A percentile compares a stretch with the other conserved stretches of the same genome.
These are phyloP conservation scores for Nysson spinosus DNA, from an alignment of 2,888 invertebrate species.

Conservation along the genomic window DNA sequence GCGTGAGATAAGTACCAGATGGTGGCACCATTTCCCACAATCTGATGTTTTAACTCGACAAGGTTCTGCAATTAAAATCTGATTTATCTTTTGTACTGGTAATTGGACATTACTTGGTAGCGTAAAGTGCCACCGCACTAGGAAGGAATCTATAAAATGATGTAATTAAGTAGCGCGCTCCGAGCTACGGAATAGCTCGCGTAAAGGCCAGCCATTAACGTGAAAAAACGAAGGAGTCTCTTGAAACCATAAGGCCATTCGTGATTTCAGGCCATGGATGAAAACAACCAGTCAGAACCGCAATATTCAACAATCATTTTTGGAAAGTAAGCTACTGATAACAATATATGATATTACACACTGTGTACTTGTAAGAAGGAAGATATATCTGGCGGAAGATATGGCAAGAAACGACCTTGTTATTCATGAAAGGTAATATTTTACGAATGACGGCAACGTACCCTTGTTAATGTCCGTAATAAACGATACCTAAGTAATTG, in stretches of 20 bases:
- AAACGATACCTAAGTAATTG: slow-evolving; percentile 9
- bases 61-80: slow-evolving; percentile 42
- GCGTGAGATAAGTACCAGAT: slow-evolving; percentile 21
- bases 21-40: slow-evolving; percentile 18
- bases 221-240: slow-evolving; percentile 60
- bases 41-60: slow-evolving; percentile 22
- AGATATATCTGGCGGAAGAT: slow-evolving; percentile 2
- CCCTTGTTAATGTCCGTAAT: slow-evolving; percentile 5
- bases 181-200: slow-evolving; percentile 33
- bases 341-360: no score
- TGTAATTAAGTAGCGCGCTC: slow-evolving; percentile 63
- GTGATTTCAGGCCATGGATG: slow-evolving; percentile 34
- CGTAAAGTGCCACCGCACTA: slow-evolving; percentile 55
- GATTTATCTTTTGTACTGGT: slow-evolving; percentile 69
- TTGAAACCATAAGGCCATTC: slow-evolving; percentile 63
- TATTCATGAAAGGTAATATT: slow-evolving; percentile 11
- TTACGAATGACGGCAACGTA: neutral
- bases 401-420: neutral
- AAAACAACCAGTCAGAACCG: slow-evolving; percentile 44
- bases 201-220: slow-evolving; percentile 67
- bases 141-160: slow-evolving; percentile 64
- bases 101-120: slow-evolving; percentile 67
- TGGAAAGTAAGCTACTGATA: slow-evolving; percentile 5
- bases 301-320: slow-evolving; percentile 32
- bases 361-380: neutral